Base-by-base conservation (phyloP, 2,888 invertebrate genomes). In the Eupsilia transversa region DNA sequence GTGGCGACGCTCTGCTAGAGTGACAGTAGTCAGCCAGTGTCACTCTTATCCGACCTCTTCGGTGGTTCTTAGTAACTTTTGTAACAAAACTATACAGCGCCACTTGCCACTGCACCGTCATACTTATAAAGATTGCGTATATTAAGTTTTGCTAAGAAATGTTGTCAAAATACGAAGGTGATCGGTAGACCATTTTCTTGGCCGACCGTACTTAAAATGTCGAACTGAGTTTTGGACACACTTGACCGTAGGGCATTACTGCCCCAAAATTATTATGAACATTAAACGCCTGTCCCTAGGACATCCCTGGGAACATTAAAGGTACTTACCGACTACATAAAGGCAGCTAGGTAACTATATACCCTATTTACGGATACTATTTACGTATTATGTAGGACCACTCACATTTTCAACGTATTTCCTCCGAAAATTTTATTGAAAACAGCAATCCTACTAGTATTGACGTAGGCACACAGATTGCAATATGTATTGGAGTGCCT, bases 401-500 rank as follows among this genome's bases (percentile, higher is more conserved):
- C 35, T 52, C 35, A 30, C 14, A 14, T 61, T 43, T 80, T n/a
- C 54, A 56, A 23, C 7, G 12, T 23, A 38, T 46, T 65, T 14
- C 9, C 23, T 80, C 27, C 65, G 3, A 10, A 41, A 0, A 65
- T 54, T 63, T 43, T 54, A 81, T 81, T 81, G 64, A 27, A 59
- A 81, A 63, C 23, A n/a, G 46, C 27, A 63, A 52, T 65, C 33
- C 14, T 0, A n/a, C 10, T 33, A 12, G 10, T 64, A 1, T n/a
- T 70, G 63, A 56, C 41, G 54, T 59, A 59, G 46, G 6, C 38
- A 20, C 68, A 63, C 56, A 74, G 63, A 54, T 52, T 23, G 63
- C 74, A 59, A 74, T 54, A 77, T 66, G 67, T 65, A 60, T 56
- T 64, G 52, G 56, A 84, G 77, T 68, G 66, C n/a, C 30, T 2